Evolutionary conservation across 2,888 invertebrate genomes (phyloP).

Genomic region (Eulithis testata): DNA sequence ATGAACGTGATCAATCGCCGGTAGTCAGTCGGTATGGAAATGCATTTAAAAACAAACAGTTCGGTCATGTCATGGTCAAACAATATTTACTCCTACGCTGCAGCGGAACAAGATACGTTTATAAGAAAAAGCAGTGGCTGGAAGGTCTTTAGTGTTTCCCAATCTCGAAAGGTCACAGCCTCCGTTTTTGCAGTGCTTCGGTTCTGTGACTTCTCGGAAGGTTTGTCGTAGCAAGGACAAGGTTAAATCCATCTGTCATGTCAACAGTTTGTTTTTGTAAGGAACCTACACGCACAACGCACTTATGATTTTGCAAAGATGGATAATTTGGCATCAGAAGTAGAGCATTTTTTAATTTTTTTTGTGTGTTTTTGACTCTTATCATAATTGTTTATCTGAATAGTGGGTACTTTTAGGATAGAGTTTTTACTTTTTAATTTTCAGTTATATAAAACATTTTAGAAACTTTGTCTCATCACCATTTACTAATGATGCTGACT

Average conservation of each 20-base stretch:
- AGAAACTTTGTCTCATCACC: too few relatives aligned
- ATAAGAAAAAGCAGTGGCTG: slow-evolving; percentile 17
- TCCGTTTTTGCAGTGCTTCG: slow-evolving; percentile 38
- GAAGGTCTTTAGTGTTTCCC: slow-evolving; percentile 46
- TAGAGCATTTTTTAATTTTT: too few relatives aligned
- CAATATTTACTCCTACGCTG: slow-evolving; percentile 2
- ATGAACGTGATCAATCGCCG: too few relatives aligned
- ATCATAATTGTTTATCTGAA: too few relatives aligned
- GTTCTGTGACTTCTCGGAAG: slow-evolving; percentile 39
- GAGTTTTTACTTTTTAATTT: too few relatives aligned
- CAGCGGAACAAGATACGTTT: slow-evolving; percentile 2
- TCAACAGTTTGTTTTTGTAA: background rate
- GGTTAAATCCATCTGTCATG: slow-evolving; percentile 5
- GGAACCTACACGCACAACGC: too few relatives aligned
- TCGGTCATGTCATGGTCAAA: slow-evolving; percentile 14
- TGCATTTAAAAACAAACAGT: slow-evolving; percentile 1
- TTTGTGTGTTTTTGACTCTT: too few relatives aligned
- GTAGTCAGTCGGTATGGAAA: background rate
- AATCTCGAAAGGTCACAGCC: slow-evolving; percentile 41
- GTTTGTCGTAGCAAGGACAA: slow-evolving; percentile 42
- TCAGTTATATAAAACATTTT: too few relatives aligned
- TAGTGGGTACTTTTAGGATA: too few relatives aligned
- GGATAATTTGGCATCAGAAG: too few relatives aligned
- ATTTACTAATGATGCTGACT: too few relatives aligned
- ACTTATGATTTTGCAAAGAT: too few relatives aligned